Conservation (phyloP, 2,113 vertebrate species). For the Etheostoma cragini region DNA sequence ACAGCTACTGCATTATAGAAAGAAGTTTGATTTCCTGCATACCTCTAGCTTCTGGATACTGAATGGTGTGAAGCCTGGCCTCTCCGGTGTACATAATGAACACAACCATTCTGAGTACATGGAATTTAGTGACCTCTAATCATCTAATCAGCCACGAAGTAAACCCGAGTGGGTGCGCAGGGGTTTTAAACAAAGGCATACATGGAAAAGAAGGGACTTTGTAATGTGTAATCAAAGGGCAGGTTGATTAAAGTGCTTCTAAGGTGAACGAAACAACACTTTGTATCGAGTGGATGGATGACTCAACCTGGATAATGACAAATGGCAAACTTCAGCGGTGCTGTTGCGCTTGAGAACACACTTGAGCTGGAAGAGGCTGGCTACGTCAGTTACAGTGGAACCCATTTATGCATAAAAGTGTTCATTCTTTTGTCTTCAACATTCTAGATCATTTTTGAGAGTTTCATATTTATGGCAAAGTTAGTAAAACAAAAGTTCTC, state of each 20-base stretch:
- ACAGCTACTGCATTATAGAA: background rate
- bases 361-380: background rate
- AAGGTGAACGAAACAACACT: slow-evolving; percentile 5
- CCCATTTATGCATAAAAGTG: background rate
- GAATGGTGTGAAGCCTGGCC: no score
- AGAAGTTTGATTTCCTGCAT: background rate
- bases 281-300: slow-evolving; percentile 27
- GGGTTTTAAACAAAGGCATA: background rate
- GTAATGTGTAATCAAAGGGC: slow-evolving; percentile 17
- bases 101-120: no score
- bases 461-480: background rate
- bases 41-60: background rate
- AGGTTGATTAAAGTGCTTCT: slow-evolving; percentile 32
- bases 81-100: background rate
- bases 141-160: slow-evolving; percentile 1
- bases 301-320: slow-evolving; percentile 4
- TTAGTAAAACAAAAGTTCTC: no score
- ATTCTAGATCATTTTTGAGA: background rate
- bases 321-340: background rate
- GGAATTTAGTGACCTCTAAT: background rate
- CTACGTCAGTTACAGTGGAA: background rate
- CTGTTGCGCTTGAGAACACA: background rate
- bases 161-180: background rate
- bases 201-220: background rate
- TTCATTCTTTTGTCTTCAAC: background rate